Conservation (phyloP, 2,113 vertebrate genomes). For the Xenopus laevis region DNA sequence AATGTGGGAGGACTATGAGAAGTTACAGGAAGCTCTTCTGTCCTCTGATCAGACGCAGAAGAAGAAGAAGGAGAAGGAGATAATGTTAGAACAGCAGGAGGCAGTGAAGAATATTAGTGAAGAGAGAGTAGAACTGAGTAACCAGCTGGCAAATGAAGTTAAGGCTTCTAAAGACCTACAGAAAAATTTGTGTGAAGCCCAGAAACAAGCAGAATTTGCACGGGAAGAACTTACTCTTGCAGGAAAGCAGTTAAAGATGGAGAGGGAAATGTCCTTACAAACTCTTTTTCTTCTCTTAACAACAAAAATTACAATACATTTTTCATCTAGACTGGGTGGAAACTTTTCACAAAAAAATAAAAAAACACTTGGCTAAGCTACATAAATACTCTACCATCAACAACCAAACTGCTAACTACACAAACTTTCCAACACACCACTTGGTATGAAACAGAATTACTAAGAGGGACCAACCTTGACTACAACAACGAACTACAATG, state of each 20-base stretch:
- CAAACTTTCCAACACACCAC: no score
- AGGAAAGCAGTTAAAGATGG: conserved; percentile 76
- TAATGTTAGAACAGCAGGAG: conserved; percentile 74
- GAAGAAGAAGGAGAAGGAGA: conserved; percentile 63
- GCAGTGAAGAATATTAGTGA: conserved; percentile 69
- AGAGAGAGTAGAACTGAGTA: conserved; percentile 67
- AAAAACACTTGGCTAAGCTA: no score
- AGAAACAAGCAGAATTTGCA: conserved; percentile 59
- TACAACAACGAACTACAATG: no score
- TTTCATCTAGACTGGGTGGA: no score
- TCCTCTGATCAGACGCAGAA: conserved; percentile 57
- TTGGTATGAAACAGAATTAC: no score
- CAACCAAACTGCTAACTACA: no score
- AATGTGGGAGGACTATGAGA: conserved; percentile 71
- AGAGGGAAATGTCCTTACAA: conserved; percentile 79
- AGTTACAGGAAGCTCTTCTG: conserved; percentile 65
- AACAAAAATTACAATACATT: no score
- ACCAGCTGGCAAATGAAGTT: conserved; percentile 73
- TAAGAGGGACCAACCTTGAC: no score
- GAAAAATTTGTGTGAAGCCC: conserved; percentile 64
- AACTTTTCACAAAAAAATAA: no score
- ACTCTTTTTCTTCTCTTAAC: no score
- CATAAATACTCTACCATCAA: no score
- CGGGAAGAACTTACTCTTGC: conserved; percentile 69
- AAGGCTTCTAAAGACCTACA: conserved; percentile 67